Conservation (phyloP, 2,888 invertebrate species). For the Acholoe squamosa region DNA sequence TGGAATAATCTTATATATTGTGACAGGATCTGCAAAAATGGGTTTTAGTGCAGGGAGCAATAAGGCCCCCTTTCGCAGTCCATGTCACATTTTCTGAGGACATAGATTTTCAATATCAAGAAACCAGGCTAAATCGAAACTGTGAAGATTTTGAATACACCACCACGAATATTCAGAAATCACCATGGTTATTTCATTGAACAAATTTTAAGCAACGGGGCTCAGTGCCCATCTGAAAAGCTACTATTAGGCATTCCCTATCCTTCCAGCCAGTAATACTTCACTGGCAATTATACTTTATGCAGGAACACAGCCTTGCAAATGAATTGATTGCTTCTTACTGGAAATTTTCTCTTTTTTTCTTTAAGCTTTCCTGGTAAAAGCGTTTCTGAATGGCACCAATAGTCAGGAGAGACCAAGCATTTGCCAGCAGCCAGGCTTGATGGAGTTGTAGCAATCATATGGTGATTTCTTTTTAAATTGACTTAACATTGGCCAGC, state of each 20-base stretch:
- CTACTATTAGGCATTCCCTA: neutral
- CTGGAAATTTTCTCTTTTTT: neutral
- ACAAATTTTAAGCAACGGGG: neutral
- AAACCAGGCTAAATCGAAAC: no score
- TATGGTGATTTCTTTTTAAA: neutral
- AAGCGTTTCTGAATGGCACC: no score
- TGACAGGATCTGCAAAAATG: no score
- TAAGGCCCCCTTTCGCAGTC: no score
- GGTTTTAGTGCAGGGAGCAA: no score
- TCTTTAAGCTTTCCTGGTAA: neutral
- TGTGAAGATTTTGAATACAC: no score
- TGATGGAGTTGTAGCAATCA: conserved; percentile 13
- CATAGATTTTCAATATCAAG: no score
- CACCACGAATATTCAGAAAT: no score
- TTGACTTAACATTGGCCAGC: neutral
- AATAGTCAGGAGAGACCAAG: neutral
- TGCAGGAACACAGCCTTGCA: conserved; percentile 1
- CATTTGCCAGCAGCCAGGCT: conserved; percentile 2
- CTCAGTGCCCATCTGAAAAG: neutral
- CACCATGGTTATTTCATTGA: no score
- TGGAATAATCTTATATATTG: no score
- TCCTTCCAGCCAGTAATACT: neutral
- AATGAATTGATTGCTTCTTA: conserved; percentile 38
- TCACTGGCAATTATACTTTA: conserved; percentile 28
- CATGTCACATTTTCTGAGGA: no score